Conservation (phyloP, 2,888 invertebrate species). For the Pterobdella sp. region DNA sequence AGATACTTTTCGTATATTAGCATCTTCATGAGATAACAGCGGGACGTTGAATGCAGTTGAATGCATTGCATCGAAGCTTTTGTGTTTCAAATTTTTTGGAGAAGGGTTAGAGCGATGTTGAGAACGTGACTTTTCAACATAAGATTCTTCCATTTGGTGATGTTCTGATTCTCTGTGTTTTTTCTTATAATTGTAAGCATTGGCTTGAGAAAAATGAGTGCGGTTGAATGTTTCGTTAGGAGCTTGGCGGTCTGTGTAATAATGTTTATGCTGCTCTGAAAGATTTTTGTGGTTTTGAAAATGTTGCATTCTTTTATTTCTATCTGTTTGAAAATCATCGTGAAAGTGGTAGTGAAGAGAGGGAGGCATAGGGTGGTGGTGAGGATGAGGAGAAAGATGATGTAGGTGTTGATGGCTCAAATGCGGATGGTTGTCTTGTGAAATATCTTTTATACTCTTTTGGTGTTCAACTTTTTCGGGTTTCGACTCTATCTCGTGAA, state of each 20-base stretch:
- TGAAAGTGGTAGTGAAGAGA: background rate
- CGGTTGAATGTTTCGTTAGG: background rate
- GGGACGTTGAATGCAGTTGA: background rate
- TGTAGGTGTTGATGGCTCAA: background rate
- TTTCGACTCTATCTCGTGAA: background rate
- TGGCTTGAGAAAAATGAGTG: too few species aligned
- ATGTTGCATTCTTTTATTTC: background rate
- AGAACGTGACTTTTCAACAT: background rate
- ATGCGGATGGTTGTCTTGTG: background rate
- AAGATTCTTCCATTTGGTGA: too few species aligned
- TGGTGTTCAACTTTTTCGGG: background rate
- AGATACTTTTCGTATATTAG: background rate
- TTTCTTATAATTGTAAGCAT: too few species aligned
- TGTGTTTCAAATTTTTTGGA: background rate
- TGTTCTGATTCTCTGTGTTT: too few species aligned
- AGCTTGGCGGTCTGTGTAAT: background rate
- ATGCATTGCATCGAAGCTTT: background rate
- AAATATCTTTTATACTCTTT: too few species aligned
- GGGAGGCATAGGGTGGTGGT: constrained; percentile 3
- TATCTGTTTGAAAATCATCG: too few species aligned
- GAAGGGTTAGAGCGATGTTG: background rate
- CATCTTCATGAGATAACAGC: too few species aligned
- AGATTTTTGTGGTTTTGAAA: background rate
- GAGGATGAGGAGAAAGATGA: background rate
- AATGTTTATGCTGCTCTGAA: background rate